Conservation (phyloP, 2,113 vertebrate species). For the Sylvilagus bachmani region DNA sequence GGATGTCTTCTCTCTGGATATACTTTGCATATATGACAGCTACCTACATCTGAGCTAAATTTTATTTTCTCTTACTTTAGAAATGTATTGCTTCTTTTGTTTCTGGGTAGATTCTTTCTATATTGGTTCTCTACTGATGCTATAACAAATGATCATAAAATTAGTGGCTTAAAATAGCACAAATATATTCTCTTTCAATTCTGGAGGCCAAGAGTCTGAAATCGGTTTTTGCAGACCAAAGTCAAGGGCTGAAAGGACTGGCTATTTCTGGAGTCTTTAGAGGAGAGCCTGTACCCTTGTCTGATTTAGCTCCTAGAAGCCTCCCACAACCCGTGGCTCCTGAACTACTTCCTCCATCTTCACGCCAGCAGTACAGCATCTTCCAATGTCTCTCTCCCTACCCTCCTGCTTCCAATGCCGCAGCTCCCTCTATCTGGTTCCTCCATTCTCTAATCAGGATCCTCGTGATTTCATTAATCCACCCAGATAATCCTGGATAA, state of each 20-base stretch:
- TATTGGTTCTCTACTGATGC: background rate
- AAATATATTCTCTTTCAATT: background rate
- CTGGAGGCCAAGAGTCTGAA: background rate
- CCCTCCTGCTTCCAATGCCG: background rate
- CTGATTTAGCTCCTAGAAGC: background rate
- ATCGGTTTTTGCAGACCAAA: background rate
- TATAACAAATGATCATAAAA: background rate
- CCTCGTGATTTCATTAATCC: background rate
- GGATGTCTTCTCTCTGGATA: background rate
- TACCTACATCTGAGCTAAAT: background rate
- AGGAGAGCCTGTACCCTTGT: background rate
- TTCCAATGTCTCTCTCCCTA: background rate
- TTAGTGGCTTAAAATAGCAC: background rate
- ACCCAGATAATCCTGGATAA: background rate
- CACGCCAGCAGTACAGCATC: background rate
- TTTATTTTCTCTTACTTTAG: background rate
- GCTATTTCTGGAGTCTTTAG: background rate
- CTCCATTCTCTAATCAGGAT: background rate
- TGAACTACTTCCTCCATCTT: rapidly evolving
- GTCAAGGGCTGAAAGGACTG: background rate
- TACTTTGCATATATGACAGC: background rate
- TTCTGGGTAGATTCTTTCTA: background rate
- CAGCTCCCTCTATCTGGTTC: background rate
- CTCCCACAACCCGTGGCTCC: background rate
- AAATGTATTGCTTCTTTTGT: background rate